phyloP scores from a whole-genome alignment of 2,888 invertebrate species.

The Cordilura impudica region DNA sequence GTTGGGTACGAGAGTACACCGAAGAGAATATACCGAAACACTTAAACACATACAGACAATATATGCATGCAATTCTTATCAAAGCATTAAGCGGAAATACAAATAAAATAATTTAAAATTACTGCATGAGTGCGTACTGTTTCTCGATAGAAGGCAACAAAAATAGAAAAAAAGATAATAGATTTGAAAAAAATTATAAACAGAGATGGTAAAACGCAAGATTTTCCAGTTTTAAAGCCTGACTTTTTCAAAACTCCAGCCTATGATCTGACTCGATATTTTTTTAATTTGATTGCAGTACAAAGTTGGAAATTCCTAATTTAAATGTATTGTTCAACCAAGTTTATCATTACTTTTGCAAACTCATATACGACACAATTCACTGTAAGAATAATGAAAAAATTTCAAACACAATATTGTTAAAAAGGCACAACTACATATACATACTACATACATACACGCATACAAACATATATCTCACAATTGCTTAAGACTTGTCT shows the following conservation, averaged over 20 bases:
- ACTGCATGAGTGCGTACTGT: constrained; percentile 58
- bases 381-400: constrained; percentile 51
- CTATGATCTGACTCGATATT: too few species aligned
- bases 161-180: constrained; percentile 19
- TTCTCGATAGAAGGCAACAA: constrained; percentile 56
- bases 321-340: too few species aligned
- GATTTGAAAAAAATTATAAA: constrained; percentile 23
- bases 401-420: constrained; percentile 38
- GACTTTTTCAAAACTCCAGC: too few species aligned
- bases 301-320: too few species aligned
- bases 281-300: too few species aligned
- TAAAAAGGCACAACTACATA: not conserved
- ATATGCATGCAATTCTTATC: constrained; percentile 40
- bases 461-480: not conserved
- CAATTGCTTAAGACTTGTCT: not conserved
- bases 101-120: constrained; percentile 63
- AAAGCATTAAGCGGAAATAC: constrained; percentile 60
- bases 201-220: not conserved
- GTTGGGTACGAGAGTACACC: not conserved
- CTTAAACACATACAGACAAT: not conserved
- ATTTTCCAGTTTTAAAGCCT: too few species aligned
- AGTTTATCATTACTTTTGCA: not conserved
- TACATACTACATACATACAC: not conserved
- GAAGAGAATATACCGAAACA: too few species aligned
- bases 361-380: not conserved